These are phyloP conservation scores for Anastrepha obliqua DNA, from an alignment of 1,140 invertebrate species.

Conservation along the genomic window DNA sequence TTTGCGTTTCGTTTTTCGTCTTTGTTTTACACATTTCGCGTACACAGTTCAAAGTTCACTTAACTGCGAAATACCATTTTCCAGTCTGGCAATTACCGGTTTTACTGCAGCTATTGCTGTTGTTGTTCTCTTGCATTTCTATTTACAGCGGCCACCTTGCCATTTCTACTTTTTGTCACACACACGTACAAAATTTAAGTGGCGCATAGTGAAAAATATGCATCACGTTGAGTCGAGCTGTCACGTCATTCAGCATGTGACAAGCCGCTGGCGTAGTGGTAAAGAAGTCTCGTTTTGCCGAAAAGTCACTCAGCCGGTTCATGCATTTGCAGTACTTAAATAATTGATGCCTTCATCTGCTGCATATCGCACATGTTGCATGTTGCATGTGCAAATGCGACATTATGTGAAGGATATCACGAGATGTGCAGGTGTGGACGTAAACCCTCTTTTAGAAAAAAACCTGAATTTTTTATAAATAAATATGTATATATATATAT, in stretches of 20 bases:
- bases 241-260: background rate
- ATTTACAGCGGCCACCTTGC: background rate
- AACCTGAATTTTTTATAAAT: too few relatives aligned
- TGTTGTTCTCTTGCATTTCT: background rate
- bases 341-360: constrained; percentile 44
- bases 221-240: background rate
- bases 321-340: constrained; percentile 13
- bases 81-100: constrained; percentile 15
- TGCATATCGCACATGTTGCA: background rate
- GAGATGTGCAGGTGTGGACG: background rate
- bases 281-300: background rate
- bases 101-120: background rate
- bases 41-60: constrained; percentile 3
- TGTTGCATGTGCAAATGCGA: constrained; percentile 17
- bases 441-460: too few relatives aligned
- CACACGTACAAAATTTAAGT: background rate
- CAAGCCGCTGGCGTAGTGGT: background rate
- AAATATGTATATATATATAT: too few relatives aligned
- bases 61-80: constrained; percentile 10
- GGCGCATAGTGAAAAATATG: background rate
- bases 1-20: background rate
- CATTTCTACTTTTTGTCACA: background rate
- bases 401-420: background rate
- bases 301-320: constrained; percentile 17
- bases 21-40: background rate